phyloP scores from a whole-genome alignment of 1,140 invertebrate species.

The Ceratosolen solmsi region DNA sequence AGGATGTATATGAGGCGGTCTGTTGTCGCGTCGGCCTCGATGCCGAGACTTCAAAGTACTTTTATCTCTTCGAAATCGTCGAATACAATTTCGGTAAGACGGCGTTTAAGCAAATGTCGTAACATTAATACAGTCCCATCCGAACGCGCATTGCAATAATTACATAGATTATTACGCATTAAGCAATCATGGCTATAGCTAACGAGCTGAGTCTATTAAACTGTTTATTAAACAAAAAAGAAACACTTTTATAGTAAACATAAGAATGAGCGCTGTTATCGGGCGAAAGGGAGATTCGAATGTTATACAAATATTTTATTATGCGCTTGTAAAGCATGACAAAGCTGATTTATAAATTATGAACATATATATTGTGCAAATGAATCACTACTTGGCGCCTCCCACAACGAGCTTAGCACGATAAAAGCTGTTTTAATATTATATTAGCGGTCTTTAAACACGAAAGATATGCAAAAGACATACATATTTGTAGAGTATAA shows the following conservation, averaged over 20 bases:
- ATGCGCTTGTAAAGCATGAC: neutral
- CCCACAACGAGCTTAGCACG: neutral
- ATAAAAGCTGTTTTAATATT: neutral
- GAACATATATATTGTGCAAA: too few species aligned
- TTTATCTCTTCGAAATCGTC: constrained; percentile 98
- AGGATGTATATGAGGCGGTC: constrained; percentile 93
- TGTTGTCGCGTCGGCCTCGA: constrained; percentile 89
- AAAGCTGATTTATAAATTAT: neutral
- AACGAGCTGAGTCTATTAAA: neutral
- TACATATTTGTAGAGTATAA: neutral
- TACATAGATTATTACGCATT: neutral
- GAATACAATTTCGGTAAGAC: constrained; percentile 93
- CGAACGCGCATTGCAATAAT: neutral
- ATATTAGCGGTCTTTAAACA: neutral
- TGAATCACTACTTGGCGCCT: neutral
- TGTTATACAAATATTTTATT: neutral
- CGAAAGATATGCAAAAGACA: neutral
- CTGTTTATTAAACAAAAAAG: neutral
- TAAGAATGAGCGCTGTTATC: neutral
- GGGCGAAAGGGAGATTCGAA: neutral
- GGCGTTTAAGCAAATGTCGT: neutral
- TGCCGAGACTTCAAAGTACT: constrained; percentile 88
- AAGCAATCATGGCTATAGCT: neutral
- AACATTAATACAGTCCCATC: neutral
- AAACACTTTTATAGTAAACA: neutral